A percentile compares a stretch with the other conserved stretches of the same genome.
phyloP scores from a whole-genome alignment of 2,888 invertebrate genomes.

The Cacoxenus indagator region DNA sequence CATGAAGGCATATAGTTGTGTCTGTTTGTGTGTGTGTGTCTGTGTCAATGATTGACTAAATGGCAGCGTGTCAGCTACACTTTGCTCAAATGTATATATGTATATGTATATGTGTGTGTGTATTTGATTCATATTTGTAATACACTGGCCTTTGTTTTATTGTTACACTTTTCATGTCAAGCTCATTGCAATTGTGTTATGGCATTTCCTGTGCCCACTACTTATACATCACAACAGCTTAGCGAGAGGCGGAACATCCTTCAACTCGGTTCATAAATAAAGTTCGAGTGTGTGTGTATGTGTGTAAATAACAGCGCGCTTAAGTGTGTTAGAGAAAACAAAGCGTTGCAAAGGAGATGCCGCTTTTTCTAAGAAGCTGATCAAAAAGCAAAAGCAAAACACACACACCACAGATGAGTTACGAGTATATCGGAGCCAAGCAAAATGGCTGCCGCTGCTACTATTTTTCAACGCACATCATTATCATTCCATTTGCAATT shows the following conservation, averaged over 20 bases:
- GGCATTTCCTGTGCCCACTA: slow-evolving; percentile 62
- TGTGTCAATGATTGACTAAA: neutral
- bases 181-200: slow-evolving; percentile 64
- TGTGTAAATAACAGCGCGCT: neutral
- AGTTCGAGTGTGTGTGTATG: neutral
- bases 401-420: too few relatives aligned
- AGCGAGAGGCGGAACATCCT: neutral
- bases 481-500: slow-evolving; percentile 67
- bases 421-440: too few relatives aligned
- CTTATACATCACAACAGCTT: neutral
- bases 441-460: slow-evolving; percentile 22
- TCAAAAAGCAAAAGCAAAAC: slow-evolving; percentile 29
- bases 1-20: neutral
- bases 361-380: neutral
- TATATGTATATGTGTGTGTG: neutral
- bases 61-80: too few relatives aligned
- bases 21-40: neutral
- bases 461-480: slow-evolving; percentile 62
- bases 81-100: neutral
- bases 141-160: slow-evolving; percentile 50
- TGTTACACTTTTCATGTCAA: slow-evolving; percentile 64
- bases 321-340: neutral
- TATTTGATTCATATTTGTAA: neutral
- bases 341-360: neutral
- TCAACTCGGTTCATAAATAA: neutral